These are phyloP conservation scores for Alcedo atthis DNA, from an alignment of 2,797 vertebrate genomes.

Conservation along the genomic window DNA sequence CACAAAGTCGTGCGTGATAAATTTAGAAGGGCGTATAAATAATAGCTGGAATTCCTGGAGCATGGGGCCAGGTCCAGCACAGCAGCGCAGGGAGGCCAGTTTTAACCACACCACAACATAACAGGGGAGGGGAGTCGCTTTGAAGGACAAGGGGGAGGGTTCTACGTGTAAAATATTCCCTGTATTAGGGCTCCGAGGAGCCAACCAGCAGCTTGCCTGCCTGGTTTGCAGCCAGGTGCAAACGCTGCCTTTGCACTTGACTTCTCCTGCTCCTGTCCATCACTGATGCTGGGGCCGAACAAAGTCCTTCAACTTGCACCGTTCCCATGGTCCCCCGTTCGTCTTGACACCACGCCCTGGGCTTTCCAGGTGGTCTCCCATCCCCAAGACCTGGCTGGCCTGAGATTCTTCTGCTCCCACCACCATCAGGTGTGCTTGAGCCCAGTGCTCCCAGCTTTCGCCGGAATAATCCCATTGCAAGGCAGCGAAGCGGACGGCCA, in stretches of 20 bases:
- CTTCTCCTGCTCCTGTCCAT: conserved; percentile 53
- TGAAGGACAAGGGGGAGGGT: conserved; percentile 25
- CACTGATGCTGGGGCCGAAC: background rate
- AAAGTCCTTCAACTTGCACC: background rate
- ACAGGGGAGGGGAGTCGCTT: background rate
- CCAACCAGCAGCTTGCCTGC: background rate
- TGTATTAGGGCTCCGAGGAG: background rate
- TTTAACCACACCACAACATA: conserved; percentile 18
- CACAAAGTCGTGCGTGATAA: background rate
- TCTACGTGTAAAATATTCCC: background rate
- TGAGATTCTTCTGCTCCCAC: background rate
- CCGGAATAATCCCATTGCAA: background rate
- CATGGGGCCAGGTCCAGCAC: conserved; percentile 32
- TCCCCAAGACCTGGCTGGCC: background rate
- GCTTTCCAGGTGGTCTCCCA: background rate
- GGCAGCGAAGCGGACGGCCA: background rate
- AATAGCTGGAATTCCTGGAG: conserved; percentile 48
- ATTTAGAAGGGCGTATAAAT: conserved; percentile 58
- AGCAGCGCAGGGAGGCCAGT: background rate
- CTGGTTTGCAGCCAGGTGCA: background rate
- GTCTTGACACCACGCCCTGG: background rate
- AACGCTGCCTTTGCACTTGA: background rate
- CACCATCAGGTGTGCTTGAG: background rate
- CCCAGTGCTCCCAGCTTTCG: fast-evolving
- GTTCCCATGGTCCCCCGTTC: background rate